These are phyloP conservation scores for Ctenicera cuprea DNA, from an alignment of 2,888 invertebrate genomes.

Conservation along the genomic window DNA sequence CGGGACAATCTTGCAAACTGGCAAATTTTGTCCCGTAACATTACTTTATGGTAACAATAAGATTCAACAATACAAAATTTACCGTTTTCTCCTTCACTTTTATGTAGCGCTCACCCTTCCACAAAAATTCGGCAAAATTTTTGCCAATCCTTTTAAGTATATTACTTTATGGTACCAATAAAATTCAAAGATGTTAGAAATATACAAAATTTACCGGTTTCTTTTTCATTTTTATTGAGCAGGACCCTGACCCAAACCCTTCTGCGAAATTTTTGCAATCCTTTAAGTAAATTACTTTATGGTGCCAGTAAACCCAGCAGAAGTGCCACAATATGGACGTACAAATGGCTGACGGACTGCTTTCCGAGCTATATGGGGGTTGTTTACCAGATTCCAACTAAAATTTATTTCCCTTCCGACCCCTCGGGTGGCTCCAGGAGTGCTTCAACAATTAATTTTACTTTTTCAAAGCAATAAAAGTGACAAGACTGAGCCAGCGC, in stretches of 20 bases:
- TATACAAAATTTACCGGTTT: conserved; percentile 21
- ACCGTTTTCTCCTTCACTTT: too few species aligned
- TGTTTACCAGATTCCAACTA: conserved; percentile 38
- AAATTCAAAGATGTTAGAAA: neutral
- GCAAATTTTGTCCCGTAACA: too few species aligned
- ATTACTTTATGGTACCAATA: conserved; percentile 12
- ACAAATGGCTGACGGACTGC: neutral
- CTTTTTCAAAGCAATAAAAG: conserved; percentile 59
- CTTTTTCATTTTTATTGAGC: conserved; percentile 9
- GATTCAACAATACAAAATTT: too few species aligned
- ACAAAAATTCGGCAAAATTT: neutral
- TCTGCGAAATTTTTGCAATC: conserved; percentile 11
- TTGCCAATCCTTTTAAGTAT: neutral
- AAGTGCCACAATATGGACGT: neutral
- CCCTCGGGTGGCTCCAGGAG: conserved; percentile 48
- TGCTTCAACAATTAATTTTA: conserved; percentile 56
- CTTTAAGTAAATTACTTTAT: conserved; percentile 3
- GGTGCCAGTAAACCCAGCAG: neutral
- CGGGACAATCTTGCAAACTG: too few species aligned
- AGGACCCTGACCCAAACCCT: neutral
- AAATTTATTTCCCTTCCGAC: conserved; percentile 41
- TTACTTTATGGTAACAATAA: too few species aligned
- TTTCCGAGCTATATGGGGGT: conserved; percentile 48
- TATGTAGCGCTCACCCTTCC: too few species aligned
- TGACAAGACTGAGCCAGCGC: conserved; percentile 53